A percentile compares a stretch with the other conserved stretches of the same genome.
Conservation (phyloP, 2,797 vertebrate species). For the Amblyraja radiata region DNA sequence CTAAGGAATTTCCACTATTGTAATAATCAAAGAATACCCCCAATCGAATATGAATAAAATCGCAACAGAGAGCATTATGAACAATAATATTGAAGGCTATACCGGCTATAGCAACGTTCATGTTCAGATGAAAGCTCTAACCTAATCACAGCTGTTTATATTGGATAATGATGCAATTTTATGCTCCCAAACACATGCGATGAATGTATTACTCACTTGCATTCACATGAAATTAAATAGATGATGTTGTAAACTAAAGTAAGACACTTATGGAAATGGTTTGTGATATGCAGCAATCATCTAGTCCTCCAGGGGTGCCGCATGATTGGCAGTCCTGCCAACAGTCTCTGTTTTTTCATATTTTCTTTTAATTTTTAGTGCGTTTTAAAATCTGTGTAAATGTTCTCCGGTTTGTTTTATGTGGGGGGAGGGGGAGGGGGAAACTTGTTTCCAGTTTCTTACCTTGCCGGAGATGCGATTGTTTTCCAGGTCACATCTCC, state of each 20-base stretch:
- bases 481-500: too few species aligned
- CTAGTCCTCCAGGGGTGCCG: too few species aligned
- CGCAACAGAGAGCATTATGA: neutral
- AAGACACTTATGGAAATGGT: neutral
- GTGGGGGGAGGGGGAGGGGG: too few species aligned
- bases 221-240: neutral
- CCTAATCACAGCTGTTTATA: neutral
- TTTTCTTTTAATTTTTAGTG: too few species aligned
- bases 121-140: neutral
- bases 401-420: too few species aligned
- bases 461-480: too few species aligned
- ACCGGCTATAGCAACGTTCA: neutral
- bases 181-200: neutral
- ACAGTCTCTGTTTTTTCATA: too few species aligned
- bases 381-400: too few species aligned
- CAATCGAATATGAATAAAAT: neutral
- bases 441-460: too few species aligned
- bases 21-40: neutral
- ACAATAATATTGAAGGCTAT: neutral
- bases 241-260: neutral
- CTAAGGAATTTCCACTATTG: neutral
- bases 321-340: too few species aligned
- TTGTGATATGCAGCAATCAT: neutral
- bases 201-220: neutral
- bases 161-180: neutral